Percentiles rank a stretch among this genome's conserved stretches.
Conservation (phyloP, 2,888 invertebrate species). For the Chromoteleia sp. region DNA sequence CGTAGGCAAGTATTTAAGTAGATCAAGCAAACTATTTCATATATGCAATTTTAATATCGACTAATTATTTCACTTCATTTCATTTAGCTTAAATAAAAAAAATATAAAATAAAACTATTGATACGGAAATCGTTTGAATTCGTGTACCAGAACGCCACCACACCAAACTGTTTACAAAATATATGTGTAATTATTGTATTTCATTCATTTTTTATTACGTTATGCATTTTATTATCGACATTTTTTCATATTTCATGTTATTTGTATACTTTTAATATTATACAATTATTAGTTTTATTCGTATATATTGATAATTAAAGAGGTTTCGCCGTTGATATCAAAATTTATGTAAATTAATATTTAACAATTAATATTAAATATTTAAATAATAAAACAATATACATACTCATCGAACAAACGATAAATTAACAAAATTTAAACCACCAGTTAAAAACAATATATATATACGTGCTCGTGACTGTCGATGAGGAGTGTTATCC, state of each 20-base stretch:
- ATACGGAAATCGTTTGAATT: conserved; percentile 12
- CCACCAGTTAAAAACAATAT: no score
- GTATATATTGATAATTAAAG: not conserved
- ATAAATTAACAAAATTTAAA: no score
- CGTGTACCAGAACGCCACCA: conserved; percentile 25
- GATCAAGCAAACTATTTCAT: conserved; percentile 27
- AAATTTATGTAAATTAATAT: not conserved
- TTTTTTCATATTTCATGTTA: conserved; percentile 22
- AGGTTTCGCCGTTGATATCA: not conserved
- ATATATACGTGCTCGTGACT: no score
- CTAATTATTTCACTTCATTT: conserved; percentile 4
- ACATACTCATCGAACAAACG: no score
- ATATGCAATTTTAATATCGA: conserved; percentile 31
- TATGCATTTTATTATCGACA: conserved; percentile 30
- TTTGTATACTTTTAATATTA: not conserved
- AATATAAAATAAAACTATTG: not conserved
- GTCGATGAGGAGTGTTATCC: no score
- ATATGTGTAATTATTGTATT: conserved; percentile 6
- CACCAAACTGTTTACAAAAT: conserved; percentile 30
- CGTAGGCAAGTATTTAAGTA: conserved; percentile 24
- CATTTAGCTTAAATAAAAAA: no score
- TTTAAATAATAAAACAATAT: no score
- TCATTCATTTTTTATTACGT: not conserved
- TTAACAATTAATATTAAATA: not conserved
- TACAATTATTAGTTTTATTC: not conserved